Conservation (phyloP, 2,888 invertebrate genomes). For the Epistrophella euchroma region DNA sequence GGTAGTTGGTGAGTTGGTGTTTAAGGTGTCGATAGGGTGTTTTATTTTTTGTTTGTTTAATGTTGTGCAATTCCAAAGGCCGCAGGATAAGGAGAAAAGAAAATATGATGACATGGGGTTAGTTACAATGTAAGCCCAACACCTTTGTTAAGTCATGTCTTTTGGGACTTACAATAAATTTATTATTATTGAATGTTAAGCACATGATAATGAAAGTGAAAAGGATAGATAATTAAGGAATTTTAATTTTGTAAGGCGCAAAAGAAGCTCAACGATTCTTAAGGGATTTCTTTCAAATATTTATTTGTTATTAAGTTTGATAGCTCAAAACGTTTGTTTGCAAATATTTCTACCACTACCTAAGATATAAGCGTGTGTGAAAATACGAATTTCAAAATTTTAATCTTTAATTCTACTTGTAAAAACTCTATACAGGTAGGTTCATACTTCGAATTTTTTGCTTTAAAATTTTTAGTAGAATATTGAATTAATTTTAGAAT, state of each 20-base stretch:
- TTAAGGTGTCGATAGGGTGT: constrained; percentile 51
- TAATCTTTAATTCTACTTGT: neutral
- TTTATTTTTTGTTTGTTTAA: constrained; percentile 12
- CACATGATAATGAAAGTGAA: constrained; percentile 45
- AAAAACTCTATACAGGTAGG: no score
- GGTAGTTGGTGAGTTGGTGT: constrained; percentile 37
- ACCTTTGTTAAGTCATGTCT: constrained; percentile 70
- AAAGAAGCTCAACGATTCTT: neutral
- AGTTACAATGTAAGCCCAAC: constrained; percentile 79
- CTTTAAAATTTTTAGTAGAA: no score
- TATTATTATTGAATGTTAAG: constrained; percentile 34
- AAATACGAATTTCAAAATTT: neutral
- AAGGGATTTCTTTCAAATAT: neutral
- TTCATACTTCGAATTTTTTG: no score
- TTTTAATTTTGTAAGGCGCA: neutral
- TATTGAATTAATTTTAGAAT: no score
- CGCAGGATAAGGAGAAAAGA: constrained; percentile 76
- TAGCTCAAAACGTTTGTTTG: constrained; percentile 49
- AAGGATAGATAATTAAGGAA: constrained; percentile 11
- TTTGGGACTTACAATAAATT: constrained; percentile 5
- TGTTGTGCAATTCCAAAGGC: constrained; percentile 64
- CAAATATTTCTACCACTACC: constrained; percentile 17
- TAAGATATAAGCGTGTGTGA: no score
- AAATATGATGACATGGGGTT: constrained; percentile 77
- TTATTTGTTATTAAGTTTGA: constrained; percentile 4